Percentiles rank a stretch among this genome's conserved stretches.
These are phyloP conservation scores for Pangasianodon gigas DNA, from an alignment of 2,113 vertebrate species.

Conservation along the genomic window DNA sequence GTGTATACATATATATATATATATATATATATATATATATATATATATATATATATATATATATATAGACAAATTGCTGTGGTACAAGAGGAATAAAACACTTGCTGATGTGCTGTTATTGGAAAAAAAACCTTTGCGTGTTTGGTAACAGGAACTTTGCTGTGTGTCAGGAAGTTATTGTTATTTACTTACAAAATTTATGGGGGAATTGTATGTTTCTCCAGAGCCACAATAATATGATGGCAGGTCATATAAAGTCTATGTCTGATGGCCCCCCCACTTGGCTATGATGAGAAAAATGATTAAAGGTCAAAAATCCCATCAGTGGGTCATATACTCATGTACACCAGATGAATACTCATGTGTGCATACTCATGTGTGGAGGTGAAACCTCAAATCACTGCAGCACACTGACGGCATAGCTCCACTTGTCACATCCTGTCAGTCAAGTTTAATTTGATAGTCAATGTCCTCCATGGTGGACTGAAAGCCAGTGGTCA, in stretches of 20 bases:
- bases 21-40: too few species aligned
- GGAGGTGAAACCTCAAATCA: background rate
- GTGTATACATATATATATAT: too few species aligned
- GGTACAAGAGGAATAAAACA: background rate
- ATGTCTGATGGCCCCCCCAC: background rate
- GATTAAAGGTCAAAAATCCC: background rate
- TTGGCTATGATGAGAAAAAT: background rate
- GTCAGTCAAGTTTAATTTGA: background rate
- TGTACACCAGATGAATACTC: background rate
- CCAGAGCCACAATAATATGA: background rate
- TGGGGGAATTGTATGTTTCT: background rate
- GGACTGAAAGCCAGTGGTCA: background rate
- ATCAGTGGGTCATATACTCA: background rate
- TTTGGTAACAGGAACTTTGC: background rate
- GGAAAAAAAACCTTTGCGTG: background rate
- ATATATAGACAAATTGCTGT: background rate
- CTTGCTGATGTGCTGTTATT: background rate
- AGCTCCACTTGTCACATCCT: background rate
- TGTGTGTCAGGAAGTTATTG: background rate
- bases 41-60: too few species aligned
- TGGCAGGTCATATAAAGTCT: background rate
- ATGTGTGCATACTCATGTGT: background rate
- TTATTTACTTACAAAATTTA: background rate
- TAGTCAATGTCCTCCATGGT: background rate
- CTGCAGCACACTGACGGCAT: background rate